Base-by-base conservation (phyloP, 2,113 vertebrate species). In the Serinus canaria region DNA sequence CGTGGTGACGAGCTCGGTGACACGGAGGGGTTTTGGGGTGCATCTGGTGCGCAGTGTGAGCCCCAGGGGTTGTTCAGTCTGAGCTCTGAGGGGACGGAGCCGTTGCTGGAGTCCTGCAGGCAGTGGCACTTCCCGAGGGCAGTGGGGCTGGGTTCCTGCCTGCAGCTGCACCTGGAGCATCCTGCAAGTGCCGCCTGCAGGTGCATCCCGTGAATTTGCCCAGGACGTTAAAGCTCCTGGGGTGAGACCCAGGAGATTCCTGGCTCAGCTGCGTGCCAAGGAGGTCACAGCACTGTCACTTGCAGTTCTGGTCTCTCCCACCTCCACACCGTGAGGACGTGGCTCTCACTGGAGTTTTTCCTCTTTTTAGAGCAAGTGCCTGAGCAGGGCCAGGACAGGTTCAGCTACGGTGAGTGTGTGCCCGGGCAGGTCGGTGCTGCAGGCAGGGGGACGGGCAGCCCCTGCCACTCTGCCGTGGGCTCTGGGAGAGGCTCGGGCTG, bases 371-470 rank as follows among this genome's bases (percentile, higher is more conserved):
- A 93, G 41, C 95, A 82, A 79, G 79, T 4, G 3, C 91, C 95
- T 0, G 78, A 96, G 90, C 81, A 91, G 89, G 92, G 70, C 67
- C 43, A 7, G 70, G 94, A 95, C 92, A 70, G 92, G 64, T 97
- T 97, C 92, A 96, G 92, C 82, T 97, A 97, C 0, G 97, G 97
- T 97, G 95, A 97, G 97, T 87, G 75, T 0, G 15, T 20, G 33
- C 3, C 16, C 25, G 53, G n/a, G 22, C 11, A 1, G 3, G 33
- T 10, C 5, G 19, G 63, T 55, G 55, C 75, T 28, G 52, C 0
- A 7, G 75, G 50, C 72, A 46, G 62, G 11, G 27, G 85, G 16
- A 2, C 0, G 2, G 68, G 83, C 83, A 72, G 81, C 37, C 22
- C 1, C 50, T 24, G 41, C 64, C 66, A 0, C 19, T 1, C 55